phyloP scores from a whole-genome alignment of 2,113 vertebrate species.

The Amia ocellicauda region DNA sequence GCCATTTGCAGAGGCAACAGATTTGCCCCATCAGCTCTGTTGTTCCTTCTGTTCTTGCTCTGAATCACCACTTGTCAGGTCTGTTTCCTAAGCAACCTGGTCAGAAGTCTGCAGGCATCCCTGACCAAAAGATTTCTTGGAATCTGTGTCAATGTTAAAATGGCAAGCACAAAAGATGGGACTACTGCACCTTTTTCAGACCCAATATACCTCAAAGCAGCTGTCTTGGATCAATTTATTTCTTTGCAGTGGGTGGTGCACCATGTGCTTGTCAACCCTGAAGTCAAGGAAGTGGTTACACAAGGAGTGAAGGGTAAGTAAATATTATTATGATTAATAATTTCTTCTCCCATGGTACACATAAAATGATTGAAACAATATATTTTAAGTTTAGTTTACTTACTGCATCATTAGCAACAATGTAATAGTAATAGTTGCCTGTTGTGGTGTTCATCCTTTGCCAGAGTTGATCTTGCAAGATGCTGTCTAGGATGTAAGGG shows the following conservation, averaged over 20 bases:
- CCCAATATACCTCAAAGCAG: constrained; percentile 31
- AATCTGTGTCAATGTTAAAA: constrained; percentile 32
- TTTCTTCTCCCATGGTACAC: too few relatives aligned
- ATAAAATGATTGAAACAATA: too few relatives aligned
- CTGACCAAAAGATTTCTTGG: constrained; percentile 32
- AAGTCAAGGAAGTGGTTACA: constrained; percentile 19
- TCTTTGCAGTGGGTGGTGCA: constrained; percentile 23
- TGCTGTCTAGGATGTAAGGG: constrained; percentile 25
- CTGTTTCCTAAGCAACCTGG: constrained; percentile 20
- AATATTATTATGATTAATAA: constrained; percentile 10
- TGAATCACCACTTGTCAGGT: constrained; percentile 21
- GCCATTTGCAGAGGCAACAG: constrained; percentile 27
- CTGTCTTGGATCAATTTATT: constrained; percentile 27
- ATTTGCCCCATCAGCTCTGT: constrained; percentile 23
- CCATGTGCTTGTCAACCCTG: constrained; percentile 25
- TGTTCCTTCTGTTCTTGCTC: constrained; percentile 24
- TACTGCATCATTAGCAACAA: too few relatives aligned
- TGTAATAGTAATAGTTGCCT: too few relatives aligned
- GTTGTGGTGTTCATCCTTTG: too few relatives aligned
- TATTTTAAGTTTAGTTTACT: too few relatives aligned
- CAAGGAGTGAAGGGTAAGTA: constrained; percentile 28
- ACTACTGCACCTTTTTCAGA: constrained; percentile 32
- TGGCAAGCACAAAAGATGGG: constrained; percentile 25
- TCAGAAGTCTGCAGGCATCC: constrained; percentile 28
- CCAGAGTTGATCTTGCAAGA: constrained; percentile 27